These are phyloP conservation scores for Pithys albifrons DNA, from an alignment of 2,113 vertebrate species.

Conservation along the genomic window DNA sequence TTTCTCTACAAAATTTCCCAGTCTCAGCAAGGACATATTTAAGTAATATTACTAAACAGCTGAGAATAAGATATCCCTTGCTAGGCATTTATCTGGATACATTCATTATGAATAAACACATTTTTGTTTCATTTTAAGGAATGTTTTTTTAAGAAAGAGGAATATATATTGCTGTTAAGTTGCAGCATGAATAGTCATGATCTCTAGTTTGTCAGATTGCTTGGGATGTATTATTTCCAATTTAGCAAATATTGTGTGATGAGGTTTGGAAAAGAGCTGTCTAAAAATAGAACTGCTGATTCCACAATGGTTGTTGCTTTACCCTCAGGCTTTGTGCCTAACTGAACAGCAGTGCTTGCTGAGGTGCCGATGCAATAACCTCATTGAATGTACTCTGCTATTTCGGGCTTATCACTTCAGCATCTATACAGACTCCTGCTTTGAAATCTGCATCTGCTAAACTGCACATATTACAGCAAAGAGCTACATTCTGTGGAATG, in stretches of 20 bases:
- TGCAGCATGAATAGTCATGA: not conserved
- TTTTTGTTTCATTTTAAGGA: not conserved
- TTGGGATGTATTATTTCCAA: constrained; percentile 4
- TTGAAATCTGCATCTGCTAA: not conserved
- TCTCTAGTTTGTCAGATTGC: not conserved
- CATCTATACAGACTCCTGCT: constrained; percentile 6
- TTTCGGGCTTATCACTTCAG: constrained; percentile 8
- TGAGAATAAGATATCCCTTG: constrained; percentile 21
- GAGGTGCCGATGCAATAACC: constrained; percentile 39
- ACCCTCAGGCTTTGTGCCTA: constrained; percentile 52
- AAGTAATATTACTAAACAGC: not conserved
- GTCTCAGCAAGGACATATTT: not conserved
- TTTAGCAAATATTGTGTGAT: constrained; percentile 19
- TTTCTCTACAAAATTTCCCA: not conserved
- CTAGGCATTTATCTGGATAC: not conserved
- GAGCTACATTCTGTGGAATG: not conserved
- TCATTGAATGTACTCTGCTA: constrained; percentile 33
- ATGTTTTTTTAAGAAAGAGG: not conserved
- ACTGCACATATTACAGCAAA: not conserved
- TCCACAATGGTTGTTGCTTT: constrained; percentile 34
- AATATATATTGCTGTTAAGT: not conserved
- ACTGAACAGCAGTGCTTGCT: constrained; percentile 21
- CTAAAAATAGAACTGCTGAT: constrained; percentile 70
- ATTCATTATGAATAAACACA: not conserved
- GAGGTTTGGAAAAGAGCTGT: constrained; percentile 4